A percentile compares a stretch with the other conserved stretches of the same genome.
Conservation (phyloP, 2,113 vertebrate genomes). For the Triplophysa dalaica region DNA sequence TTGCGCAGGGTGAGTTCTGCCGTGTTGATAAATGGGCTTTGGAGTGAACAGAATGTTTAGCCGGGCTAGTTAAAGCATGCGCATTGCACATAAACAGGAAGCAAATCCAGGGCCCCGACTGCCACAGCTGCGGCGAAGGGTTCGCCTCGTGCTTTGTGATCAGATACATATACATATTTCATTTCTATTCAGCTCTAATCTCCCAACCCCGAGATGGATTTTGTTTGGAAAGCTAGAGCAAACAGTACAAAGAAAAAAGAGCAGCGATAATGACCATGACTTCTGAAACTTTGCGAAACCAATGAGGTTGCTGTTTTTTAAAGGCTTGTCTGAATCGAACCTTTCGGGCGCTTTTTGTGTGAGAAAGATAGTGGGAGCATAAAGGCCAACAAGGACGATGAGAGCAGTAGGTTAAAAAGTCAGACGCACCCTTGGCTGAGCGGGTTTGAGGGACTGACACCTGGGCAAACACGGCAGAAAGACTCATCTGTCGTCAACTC, state of each 20-base stretch:
- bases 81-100: slow-evolving; percentile 55
- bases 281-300: slow-evolving; percentile 38
- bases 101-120: slow-evolving; percentile 40
- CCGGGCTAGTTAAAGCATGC: slow-evolving; percentile 52
- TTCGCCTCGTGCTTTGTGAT: slow-evolving; percentile 54
- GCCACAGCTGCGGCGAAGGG: slow-evolving; percentile 49
- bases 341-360: slow-evolving; percentile 34
- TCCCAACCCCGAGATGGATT: slow-evolving; percentile 41
- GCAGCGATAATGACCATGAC: slow-evolving; percentile 34
- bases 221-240: slow-evolving; percentile 49
- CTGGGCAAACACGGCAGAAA: slow-evolving; percentile 81
- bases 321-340: slow-evolving; percentile 60
- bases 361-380: slow-evolving; percentile 27
- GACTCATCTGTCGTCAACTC: slow-evolving; percentile 81
- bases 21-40: slow-evolving; percentile 56
- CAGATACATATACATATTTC: slow-evolving; percentile 61
- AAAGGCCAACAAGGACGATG: slow-evolving; percentile 60
- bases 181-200: slow-evolving; percentile 53
- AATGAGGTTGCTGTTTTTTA: slow-evolving; percentile 17
- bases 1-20: slow-evolving; percentile 40
- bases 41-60: slow-evolving; percentile 22
- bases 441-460: slow-evolving; percentile 77
- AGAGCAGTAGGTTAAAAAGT: slow-evolving; percentile 67
- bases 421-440: slow-evolving; percentile 74
- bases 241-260: slow-evolving; percentile 41